phyloP scores from a whole-genome alignment of 1,140 invertebrate genomes.

The Zaprionus tsacasi region DNA sequence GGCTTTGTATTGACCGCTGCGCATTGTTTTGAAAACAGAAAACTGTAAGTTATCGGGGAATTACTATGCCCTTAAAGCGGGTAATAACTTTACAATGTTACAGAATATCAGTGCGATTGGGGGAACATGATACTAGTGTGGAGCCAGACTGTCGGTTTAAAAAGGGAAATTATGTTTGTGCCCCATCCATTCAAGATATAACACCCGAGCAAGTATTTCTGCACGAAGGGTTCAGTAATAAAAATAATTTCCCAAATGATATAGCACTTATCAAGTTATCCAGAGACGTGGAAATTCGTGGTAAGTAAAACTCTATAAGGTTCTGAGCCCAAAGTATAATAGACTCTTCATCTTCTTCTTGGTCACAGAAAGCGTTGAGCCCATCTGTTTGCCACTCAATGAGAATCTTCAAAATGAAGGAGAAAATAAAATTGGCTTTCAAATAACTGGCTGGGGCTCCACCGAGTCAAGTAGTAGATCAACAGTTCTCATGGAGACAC shows the following conservation, averaged over 20 bases:
- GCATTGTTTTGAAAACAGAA: background rate
- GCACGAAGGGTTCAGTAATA: background rate
- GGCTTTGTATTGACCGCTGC: background rate
- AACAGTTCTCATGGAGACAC: background rate
- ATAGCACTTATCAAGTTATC: background rate
- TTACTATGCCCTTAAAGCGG: background rate
- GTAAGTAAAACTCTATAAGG: background rate
- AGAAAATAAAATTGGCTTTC: background rate
- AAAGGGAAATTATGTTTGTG: background rate
- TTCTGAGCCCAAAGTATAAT: background rate
- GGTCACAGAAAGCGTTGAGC: background rate
- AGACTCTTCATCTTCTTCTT: background rate
- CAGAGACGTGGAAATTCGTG: background rate
- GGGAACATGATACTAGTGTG: background rate
- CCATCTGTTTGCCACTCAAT: background rate
- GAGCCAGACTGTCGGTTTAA: background rate
- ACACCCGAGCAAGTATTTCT: background rate
- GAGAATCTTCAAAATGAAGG: background rate
- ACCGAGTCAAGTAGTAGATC: rapidly evolving
- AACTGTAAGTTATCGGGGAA: background rate
- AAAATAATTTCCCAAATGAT: background rate
- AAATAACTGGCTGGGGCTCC: background rate
- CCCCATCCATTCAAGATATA: background rate
- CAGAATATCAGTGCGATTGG: background rate
- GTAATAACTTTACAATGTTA: background rate